These are phyloP conservation scores for Hydrotaea diabolus DNA, from an alignment of 2,888 invertebrate genomes.

Conservation along the genomic window DNA sequence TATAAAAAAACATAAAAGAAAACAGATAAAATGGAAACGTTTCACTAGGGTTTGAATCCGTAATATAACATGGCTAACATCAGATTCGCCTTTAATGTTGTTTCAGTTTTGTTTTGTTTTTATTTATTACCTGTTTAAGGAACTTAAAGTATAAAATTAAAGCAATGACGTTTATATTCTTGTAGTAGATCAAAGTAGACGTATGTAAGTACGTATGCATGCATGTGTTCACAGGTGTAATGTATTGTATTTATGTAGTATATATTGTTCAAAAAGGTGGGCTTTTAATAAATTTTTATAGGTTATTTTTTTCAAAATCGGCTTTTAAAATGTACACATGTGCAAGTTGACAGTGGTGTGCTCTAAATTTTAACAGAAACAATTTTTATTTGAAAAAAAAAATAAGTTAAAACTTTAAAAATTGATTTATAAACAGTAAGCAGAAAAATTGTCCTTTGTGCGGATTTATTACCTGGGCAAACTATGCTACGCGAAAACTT, in stretches of 20 bases:
- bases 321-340: neutral
- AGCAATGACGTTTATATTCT: slow-evolving; percentile 39
- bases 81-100: neutral
- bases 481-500: too few relatives aligned
- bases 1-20: neutral
- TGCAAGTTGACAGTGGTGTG: neutral
- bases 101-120: too few relatives aligned
- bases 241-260: neutral
- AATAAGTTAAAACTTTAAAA: too few relatives aligned
- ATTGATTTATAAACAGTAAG: too few relatives aligned
- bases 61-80: neutral
- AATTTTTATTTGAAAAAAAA: too few relatives aligned
- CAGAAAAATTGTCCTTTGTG: too few relatives aligned
- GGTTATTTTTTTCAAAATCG: neutral
- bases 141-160: slow-evolving; percentile 62
- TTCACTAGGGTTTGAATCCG: neutral
- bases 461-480: too few relatives aligned
- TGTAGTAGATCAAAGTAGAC: neutral
- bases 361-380: neutral
- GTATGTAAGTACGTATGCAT: neutral
- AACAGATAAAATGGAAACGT: neutral
- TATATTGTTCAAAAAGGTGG: slow-evolving; percentile 7
- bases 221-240: neutral
- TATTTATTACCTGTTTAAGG: too few relatives aligned
- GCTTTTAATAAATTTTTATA: neutral